Evolutionary conservation across 1,140 invertebrate genomes (phyloP).

Genomic region (Helicoverpa armigera): DNA sequence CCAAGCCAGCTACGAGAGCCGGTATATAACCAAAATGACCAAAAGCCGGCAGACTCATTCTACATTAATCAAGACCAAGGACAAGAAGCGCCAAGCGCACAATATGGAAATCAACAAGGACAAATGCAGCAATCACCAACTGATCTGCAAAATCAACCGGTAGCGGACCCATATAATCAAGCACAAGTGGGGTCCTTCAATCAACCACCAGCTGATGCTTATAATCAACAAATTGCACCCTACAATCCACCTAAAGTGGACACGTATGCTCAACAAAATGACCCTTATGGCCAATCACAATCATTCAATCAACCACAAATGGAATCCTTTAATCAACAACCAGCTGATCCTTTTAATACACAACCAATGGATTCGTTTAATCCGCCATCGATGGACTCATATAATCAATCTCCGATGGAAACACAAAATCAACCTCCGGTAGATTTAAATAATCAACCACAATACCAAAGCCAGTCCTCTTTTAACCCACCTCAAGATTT

Average conservation of each 20-base stretch:
- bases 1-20: not conserved
- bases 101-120: not conserved
- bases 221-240: not conserved
- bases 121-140: not conserved
- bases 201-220: not conserved
- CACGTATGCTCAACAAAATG: not conserved
- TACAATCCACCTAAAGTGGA: not conserved
- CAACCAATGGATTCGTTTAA: not conserved
- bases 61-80: too few relatives aligned
- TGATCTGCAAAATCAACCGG: not conserved
- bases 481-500: not conserved
- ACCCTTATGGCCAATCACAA: not conserved
- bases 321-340: not conserved
- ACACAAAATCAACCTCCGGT: not conserved
- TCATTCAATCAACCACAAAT: slow-evolving; percentile 3
- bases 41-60: too few relatives aligned
- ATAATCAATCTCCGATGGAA: not conserved
- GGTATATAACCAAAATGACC: not conserved
- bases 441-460: not conserved
- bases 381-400: not conserved
- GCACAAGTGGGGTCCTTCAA: not conserved
- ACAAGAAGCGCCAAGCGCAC: not conserved
- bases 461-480: not conserved
- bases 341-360: not conserved
- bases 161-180: not conserved